Base-by-base conservation (phyloP, 2,797 vertebrate genomes). In the Kryptolebias ocellatus region DNA sequence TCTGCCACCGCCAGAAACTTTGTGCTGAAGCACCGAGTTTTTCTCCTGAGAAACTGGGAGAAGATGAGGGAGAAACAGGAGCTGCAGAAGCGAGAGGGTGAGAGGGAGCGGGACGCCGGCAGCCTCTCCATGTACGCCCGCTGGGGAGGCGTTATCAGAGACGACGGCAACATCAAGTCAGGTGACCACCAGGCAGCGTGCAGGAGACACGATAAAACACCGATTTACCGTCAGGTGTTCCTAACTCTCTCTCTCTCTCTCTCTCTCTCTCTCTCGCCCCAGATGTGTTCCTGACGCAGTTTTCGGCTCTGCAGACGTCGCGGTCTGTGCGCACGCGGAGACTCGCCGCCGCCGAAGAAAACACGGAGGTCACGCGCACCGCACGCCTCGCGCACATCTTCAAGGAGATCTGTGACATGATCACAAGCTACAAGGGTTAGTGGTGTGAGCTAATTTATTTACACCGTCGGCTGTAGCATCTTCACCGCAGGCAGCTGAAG, bases 241-340 rank as follows among this genome's bases (percentile, higher is more conserved):
- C 29, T 61, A 20, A 65, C 20, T n/a, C 8, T 17, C 0, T 0
- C 49, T 9, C 12, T 29, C 31, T 47, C 18, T 76, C 84, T 91
- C 1, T 24, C 20, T n/a, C 8, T 17, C 0, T 0, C 49, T 9
- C 12, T 29, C 31, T 47, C 18, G 74, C 84, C 91, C 1, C 92
- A 99, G 98, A 99, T 4, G 98, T 99, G 86, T 99, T 99, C 94
- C 95, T 98, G 95, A 99, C 98, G 17, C 98, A 99, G 95, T 99
- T 99, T 90, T 98, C 98, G 6, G 98, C 98, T 42, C 94, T 99
- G 66, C 98, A 99, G 90, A 99, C 98, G 5, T 90, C 97, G 0
- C 95, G 97, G 51, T 99, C 98, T 0, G 98, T 99, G 15, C 94
- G 98, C 17, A 99, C 98, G 0, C 94, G 97, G 39, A 94, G 98